A percentile compares a stretch with the other conserved stretches of the same genome.
phyloP scores from a whole-genome alignment of 2,888 invertebrate genomes.

The Nephrotoma flavescens region DNA sequence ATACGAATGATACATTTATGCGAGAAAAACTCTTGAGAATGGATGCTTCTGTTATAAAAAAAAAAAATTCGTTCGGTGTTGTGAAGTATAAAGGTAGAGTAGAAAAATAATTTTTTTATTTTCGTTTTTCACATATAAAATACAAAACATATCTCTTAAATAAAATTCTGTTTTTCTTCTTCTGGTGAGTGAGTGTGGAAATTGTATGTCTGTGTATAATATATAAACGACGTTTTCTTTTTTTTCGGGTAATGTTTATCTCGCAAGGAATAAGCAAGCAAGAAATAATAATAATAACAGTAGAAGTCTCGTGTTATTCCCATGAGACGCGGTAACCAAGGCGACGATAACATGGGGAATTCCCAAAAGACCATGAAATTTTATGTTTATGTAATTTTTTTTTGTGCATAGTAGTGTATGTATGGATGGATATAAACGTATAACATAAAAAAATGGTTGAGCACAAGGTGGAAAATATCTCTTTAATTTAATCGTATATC shows the following conservation, averaged over 20 bases:
- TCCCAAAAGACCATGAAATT: constrained; percentile 4
- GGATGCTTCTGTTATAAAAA: background rate
- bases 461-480: background rate
- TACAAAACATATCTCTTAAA: background rate
- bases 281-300: background rate
- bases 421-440: background rate
- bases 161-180: background rate
- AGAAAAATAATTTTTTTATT: background rate
- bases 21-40: background rate
- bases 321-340: constrained; percentile 21
- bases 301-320: constrained; percentile 10
- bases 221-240: background rate
- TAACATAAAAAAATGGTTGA: background rate
- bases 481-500: background rate
- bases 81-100: background rate
- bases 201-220: background rate
- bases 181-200: background rate
- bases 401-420: background rate
- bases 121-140: background rate
- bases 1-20: background rate
- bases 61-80: background rate
- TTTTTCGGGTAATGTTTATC: background rate
- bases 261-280: background rate
- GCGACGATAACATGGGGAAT: constrained; percentile 21
- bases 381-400: background rate